Evolutionary conservation across 2,113 vertebrate species (phyloP).

Genomic region (Scomber japonicus): DNA sequence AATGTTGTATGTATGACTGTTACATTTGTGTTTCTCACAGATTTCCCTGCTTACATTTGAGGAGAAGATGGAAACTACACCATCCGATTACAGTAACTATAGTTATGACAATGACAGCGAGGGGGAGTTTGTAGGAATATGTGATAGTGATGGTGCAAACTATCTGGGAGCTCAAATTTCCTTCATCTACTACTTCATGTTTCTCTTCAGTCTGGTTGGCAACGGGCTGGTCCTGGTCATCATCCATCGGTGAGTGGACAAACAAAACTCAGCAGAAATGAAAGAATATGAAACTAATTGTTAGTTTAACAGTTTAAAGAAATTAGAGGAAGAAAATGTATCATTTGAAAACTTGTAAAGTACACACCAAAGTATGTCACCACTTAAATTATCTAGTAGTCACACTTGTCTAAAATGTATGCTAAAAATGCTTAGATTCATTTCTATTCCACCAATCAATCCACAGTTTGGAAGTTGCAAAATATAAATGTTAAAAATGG

Average conservation of each 20-base stretch:
- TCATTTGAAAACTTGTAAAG: too few species aligned
- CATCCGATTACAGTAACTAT: background rate
- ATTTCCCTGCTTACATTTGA: background rate
- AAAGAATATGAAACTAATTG: too few species aligned
- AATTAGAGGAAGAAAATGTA: too few species aligned
- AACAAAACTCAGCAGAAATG: background rate
- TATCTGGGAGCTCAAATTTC: slow-evolving; percentile 78
- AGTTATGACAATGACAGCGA: rapidly evolving
- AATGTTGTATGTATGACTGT: background rate
- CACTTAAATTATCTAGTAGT: too few species aligned
- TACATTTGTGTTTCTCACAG: slow-evolving; percentile 39
- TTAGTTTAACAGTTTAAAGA: too few species aligned
- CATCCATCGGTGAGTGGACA: slow-evolving; percentile 76
- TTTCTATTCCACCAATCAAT: too few species aligned
- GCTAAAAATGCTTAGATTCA: too few species aligned
- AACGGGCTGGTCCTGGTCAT: slow-evolving; percentile 86
- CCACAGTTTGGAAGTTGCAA: too few species aligned
- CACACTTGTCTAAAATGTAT: too few species aligned
- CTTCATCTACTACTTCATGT: slow-evolving; percentile 83
- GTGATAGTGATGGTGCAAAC: background rate
- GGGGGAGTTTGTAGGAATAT: rapidly evolving
- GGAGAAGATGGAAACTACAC: slow-evolving; percentile 28
- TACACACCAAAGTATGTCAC: too few species aligned
- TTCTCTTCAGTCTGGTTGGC: slow-evolving; percentile 82
- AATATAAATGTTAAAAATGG: too few species aligned